Conservation (phyloP, 2,113 vertebrate species). For the Morone chrysops region DNA sequence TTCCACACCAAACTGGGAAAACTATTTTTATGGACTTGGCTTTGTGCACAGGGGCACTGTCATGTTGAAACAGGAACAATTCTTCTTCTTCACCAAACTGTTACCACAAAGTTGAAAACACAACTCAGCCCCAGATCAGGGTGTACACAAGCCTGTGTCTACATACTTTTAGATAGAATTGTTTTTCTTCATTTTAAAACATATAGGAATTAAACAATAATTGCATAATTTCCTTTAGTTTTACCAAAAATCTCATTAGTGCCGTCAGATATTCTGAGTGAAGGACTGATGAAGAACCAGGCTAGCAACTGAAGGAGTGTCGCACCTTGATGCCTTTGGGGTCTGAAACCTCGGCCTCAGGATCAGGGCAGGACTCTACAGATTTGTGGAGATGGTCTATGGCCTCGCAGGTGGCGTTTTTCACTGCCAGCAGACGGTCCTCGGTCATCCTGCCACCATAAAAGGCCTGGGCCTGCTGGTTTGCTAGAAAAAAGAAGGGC, state of each 20-base stretch:
- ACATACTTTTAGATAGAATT: not conserved
- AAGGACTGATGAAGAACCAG: not conserved
- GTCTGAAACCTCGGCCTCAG: slow-evolving; percentile 83
- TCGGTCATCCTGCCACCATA: slow-evolving; percentile 86
- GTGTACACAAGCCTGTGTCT: not conserved
- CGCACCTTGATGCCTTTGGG: slow-evolving; percentile 89
- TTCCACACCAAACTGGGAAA: not conserved
- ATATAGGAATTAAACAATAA: not conserved
- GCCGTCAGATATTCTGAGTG: not conserved
- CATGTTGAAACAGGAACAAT: not conserved
- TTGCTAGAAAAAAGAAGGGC: slow-evolving; percentile 56
- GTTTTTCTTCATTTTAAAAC: not conserved
- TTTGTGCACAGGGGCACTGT: not conserved
- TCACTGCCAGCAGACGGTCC: slow-evolving; percentile 80
- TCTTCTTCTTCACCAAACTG: too few species aligned
- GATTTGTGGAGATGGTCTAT: slow-evolving; percentile 92
- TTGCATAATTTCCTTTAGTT: not conserved
- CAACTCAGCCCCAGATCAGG: not conserved
- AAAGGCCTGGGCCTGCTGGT: slow-evolving; percentile 71
- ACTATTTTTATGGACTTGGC: not conserved
- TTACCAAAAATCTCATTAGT: not conserved
- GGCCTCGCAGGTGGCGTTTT: slow-evolving; percentile 86
- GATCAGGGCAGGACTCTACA: slow-evolving; percentile 88
- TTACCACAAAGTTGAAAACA: not conserved
- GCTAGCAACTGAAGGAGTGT: not conserved